Percentiles rank a stretch among this genome's conserved stretches.
phyloP scores from a whole-genome alignment of 1,140 invertebrate species.

The Antheraea pernyi region DNA sequence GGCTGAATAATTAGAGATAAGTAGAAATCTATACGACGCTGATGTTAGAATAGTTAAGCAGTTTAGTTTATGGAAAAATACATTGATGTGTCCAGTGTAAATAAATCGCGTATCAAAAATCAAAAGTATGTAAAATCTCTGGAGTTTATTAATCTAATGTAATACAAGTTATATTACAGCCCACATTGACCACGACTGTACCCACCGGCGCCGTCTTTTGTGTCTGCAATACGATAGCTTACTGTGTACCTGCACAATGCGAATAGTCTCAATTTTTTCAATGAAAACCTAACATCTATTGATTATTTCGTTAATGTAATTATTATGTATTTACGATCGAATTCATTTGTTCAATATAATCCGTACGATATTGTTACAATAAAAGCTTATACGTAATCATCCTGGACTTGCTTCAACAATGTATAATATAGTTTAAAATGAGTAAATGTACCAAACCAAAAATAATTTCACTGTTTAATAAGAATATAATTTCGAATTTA shows the following conservation, averaged over 20 bases:
- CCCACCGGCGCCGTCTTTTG: conserved; percentile 28
- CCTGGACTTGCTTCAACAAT: no score
- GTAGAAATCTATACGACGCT: neutral
- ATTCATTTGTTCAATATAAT: no score
- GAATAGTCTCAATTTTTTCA: neutral
- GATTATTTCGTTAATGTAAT: no score
- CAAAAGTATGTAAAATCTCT: neutral
- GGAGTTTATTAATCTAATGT: neutral
- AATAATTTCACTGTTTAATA: no score
- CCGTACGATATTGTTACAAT: no score
- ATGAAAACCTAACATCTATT: neutral
- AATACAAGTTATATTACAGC: conserved; percentile 2
- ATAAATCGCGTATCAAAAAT: neutral
- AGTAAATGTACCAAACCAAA: no score
- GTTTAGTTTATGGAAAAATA: neutral
- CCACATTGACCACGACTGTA: conserved; percentile 19
- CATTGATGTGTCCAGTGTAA: neutral
- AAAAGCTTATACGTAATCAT: no score
- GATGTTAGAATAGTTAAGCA: neutral
- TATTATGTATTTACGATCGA: no score
- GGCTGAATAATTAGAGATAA: neutral
- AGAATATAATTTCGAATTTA: no score
- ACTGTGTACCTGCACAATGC: neutral
- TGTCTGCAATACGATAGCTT: conserved; percentile 29
- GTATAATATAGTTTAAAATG: no score